A percentile compares a stretch with the other conserved stretches of the same genome.
phyloP scores from a whole-genome alignment of 1,140 invertebrate species.

The Penaeus indicus region DNA sequence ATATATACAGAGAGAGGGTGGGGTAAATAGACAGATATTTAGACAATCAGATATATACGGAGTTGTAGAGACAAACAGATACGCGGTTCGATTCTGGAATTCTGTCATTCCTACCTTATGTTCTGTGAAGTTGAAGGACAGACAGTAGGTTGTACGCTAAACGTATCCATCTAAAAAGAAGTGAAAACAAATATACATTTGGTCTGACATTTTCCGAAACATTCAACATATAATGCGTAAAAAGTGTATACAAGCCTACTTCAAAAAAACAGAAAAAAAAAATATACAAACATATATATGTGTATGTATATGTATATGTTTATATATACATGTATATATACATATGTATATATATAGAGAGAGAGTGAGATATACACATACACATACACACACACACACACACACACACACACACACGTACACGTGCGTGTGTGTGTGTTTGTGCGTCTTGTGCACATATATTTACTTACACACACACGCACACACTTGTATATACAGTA shows the following conservation, averaged over 20 bases:
- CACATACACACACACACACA: constrained; percentile 19
- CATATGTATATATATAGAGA: no score
- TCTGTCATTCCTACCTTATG: constrained; percentile 36
- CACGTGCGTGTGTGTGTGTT: neutral
- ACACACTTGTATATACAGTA: no score
- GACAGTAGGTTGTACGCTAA: constrained; percentile 46
- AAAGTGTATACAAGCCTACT: neutral
- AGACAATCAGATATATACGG: no score
- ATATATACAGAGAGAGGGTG: no score
- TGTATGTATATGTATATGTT: no score
- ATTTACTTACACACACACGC: no score
- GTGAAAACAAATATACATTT: neutral
- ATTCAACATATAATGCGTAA: neutral
- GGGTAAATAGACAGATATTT: no score
- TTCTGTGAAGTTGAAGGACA: constrained; percentile 48
- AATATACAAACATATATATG: no score
- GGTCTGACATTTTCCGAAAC: neutral
- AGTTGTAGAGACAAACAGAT: neutral
- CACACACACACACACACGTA: neutral
- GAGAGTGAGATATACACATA: neutral
- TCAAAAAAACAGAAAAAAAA: no score
- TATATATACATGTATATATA: no score
- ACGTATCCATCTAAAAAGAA: constrained; percentile 54
- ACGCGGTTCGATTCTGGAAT: no score
- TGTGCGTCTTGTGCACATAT: no score